Conservation (phyloP, 2,113 vertebrate species). For the Python bivittatus region DNA sequence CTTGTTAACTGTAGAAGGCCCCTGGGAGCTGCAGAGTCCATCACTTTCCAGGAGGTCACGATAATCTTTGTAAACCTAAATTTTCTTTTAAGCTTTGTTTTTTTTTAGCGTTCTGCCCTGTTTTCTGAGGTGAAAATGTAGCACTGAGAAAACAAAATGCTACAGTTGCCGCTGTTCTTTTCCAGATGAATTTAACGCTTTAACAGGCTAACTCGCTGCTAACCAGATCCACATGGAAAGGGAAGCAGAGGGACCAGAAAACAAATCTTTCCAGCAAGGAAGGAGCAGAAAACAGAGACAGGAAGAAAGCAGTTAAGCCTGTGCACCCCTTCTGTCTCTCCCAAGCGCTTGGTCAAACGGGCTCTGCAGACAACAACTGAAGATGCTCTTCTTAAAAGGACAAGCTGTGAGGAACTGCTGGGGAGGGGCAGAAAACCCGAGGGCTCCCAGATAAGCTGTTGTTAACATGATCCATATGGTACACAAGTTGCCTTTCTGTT, state of each 20-base stretch:
- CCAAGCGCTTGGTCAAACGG: background rate
- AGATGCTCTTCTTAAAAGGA: background rate
- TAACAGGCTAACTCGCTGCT: background rate
- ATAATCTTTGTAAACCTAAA: background rate
- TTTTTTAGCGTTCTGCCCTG: background rate
- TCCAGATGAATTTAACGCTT: rapidly evolving
- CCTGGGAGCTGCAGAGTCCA: background rate
- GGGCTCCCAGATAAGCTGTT: slow-evolving; percentile 76
- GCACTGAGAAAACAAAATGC: background rate
- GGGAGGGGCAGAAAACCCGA: slow-evolving; percentile 42
- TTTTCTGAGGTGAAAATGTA: background rate
- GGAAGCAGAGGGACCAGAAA: background rate
- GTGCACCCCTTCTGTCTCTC: background rate
- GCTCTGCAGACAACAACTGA: background rate
- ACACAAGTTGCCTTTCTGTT: slow-evolving; percentile 73
- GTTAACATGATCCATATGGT: slow-evolving; percentile 82
- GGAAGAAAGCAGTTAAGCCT: background rate
- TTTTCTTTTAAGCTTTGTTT: background rate
- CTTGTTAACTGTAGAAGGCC: background rate
- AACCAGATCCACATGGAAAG: slow-evolving; percentile 11
- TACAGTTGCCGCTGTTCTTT: rapidly evolving
- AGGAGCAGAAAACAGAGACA: background rate
- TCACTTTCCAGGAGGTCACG: background rate
- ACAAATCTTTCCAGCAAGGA: rapidly evolving
- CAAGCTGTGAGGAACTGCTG: background rate